Percentiles rank a stretch among this genome's conserved stretches.
These are phyloP conservation scores for Conops quadrifasciatus DNA, from an alignment of 2,888 invertebrate species.

Conservation along the genomic window DNA sequence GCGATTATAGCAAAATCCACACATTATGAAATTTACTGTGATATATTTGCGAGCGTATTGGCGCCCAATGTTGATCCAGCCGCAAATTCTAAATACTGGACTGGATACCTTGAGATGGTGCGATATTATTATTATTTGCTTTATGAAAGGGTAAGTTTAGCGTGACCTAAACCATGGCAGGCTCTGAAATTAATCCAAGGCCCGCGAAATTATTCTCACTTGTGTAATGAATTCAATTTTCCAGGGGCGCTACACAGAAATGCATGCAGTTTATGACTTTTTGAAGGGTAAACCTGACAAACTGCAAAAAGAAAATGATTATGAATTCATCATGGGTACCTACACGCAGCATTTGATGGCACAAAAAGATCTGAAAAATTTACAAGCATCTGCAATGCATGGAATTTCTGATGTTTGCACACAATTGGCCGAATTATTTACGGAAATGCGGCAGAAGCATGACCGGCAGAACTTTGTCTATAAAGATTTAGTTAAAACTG, in stretches of 20 bases:
- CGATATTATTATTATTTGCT: constrained; percentile 51
- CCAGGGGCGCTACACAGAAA: constrained; percentile 45
- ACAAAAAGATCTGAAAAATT: constrained; percentile 39
- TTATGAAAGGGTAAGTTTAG: constrained; percentile 45
- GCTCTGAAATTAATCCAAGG: background rate
- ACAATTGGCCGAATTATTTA: constrained; percentile 48
- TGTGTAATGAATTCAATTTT: no score
- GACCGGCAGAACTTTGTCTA: constrained; percentile 38
- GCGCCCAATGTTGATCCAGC: constrained; percentile 46
- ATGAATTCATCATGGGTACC: constrained; percentile 47
- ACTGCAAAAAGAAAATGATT: constrained; percentile 47
- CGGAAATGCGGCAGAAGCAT: constrained; percentile 45
- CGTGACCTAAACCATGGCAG: background rate
- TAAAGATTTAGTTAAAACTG: constrained; percentile 44
- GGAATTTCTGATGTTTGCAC: constrained; percentile 41
- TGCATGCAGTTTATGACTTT: constrained; percentile 46
- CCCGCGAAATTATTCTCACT: no score
- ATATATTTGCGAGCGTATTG: constrained; percentile 46
- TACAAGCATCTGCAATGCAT: constrained; percentile 7
- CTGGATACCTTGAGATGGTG: constrained; percentile 47
- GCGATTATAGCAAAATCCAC: constrained; percentile 33
- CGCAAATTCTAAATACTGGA: constrained; percentile 48
- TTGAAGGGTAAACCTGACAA: constrained; percentile 44
- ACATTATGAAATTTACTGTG: constrained; percentile 50
- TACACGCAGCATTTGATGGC: constrained; percentile 48